These are phyloP conservation scores for Timema cristinae DNA, from an alignment of 2,888 invertebrate species.

Conservation along the genomic window DNA sequence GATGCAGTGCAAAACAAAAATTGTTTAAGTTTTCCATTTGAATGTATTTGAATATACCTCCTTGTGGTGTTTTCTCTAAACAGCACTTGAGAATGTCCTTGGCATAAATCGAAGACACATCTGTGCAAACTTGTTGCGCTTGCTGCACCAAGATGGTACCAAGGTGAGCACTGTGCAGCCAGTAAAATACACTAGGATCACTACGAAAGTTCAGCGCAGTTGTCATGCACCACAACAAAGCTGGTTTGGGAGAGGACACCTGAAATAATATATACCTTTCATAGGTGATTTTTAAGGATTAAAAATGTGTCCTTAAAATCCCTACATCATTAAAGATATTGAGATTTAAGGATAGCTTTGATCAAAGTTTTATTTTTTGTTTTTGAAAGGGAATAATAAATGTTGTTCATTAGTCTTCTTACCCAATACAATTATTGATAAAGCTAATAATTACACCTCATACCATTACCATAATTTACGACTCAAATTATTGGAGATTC, in stretches of 20 bases:
- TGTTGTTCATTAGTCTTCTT: too few species aligned
- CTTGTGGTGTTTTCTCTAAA: conserved; percentile 43
- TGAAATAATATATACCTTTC: conserved; percentile 31
- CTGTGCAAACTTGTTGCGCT: conserved; percentile 36
- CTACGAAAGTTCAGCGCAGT: conserved; percentile 40
- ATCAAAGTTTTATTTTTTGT: too few species aligned
- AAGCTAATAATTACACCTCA: too few species aligned
- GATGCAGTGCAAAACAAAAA: too few species aligned
- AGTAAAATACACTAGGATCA: conserved; percentile 45
- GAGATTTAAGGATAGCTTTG: too few species aligned
- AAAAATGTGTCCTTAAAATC: too few species aligned
- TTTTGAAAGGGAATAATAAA: too few species aligned
- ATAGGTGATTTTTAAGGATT: conserved; percentile 12
- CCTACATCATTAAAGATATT: too few species aligned
- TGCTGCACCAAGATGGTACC: conserved; percentile 46
- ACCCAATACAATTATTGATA: too few species aligned
- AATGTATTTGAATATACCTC: conserved; percentile 40
- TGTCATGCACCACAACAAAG: conserved; percentile 46
- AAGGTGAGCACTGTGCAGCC: conserved; percentile 47
- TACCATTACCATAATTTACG: too few species aligned
- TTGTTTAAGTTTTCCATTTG: too few species aligned
- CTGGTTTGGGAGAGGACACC: conserved; percentile 36
- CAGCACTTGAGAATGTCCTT: conserved; percentile 40
- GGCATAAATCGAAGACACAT: conserved; percentile 26
- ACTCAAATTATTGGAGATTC: too few species aligned